Percentiles rank a stretch among this genome's conserved stretches.
Conservation (phyloP, 2,888 invertebrate genomes). For the Eutolmus rufibarbis region DNA sequence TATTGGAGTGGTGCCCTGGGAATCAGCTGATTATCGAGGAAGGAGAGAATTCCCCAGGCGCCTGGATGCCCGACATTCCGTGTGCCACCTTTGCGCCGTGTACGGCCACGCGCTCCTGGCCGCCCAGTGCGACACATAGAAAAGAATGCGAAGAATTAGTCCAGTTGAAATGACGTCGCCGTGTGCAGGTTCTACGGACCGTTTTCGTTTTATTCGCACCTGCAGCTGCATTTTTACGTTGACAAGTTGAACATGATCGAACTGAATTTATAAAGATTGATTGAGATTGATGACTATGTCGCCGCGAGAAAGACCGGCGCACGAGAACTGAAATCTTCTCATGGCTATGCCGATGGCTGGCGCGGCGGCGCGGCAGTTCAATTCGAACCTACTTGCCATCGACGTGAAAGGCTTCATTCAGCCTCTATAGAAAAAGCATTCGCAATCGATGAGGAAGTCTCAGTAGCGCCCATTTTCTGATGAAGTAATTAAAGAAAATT, state of each 20-base stretch:
- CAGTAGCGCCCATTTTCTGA: neutral
- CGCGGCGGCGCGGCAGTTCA: neutral
- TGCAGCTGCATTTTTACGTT: neutral
- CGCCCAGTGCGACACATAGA: neutral
- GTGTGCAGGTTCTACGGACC: neutral
- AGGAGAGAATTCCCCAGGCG: neutral
- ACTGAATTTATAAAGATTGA: constrained; percentile 10
- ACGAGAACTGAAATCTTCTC: neutral
- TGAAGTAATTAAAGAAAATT: neutral
- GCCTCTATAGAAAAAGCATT: neutral
- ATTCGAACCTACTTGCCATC: neutral
- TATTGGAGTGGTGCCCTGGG: neutral
- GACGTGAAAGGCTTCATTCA: neutral
- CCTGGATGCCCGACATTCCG: neutral
- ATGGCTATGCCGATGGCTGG: neutral
- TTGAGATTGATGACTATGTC: constrained; percentile 12
- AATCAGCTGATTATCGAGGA: constrained; percentile 26
- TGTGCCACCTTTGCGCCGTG: neutral
- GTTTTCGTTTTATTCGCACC: constrained; percentile 3
- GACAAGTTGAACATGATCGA: constrained; percentile 14
- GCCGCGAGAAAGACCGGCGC: neutral
- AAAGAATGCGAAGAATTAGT: neutral
- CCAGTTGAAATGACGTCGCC: neutral
- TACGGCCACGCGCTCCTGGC: neutral
- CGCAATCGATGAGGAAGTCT: neutral